Conservation (phyloP, 2,888 invertebrate genomes). For the Lasioglossum marginatum region DNA sequence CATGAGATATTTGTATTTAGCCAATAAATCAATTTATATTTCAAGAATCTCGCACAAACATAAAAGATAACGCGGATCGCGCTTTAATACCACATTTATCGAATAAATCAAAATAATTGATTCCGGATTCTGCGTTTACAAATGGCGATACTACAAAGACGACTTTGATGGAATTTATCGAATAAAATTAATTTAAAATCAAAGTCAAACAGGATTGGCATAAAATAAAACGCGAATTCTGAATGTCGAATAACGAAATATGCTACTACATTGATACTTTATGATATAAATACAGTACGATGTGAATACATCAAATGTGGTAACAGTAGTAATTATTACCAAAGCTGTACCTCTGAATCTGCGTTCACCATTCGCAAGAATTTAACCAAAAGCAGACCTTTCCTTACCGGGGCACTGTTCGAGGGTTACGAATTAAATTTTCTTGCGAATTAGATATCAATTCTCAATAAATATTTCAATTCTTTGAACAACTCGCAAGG, state of each 20-base stretch:
- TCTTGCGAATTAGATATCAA: not conserved
- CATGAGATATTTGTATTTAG: not conserved
- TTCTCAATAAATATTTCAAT: not conserved
- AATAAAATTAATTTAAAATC: not conserved
- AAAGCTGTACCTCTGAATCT: not conserved
- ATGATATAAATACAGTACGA: not conserved
- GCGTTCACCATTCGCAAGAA: not conserved
- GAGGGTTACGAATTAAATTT: not conserved
- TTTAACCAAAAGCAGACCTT: not conserved
- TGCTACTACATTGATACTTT: not conserved
- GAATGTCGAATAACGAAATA: not conserved
- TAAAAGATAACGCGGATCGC: not conserved
- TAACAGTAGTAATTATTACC: not conserved
- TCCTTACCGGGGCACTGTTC: no score
- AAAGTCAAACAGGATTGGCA: not conserved
- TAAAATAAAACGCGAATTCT: not conserved
- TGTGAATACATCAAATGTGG: not conserved
- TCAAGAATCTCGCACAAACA: not conserved
- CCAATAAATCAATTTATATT: not conserved
- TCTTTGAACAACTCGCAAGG: not conserved
- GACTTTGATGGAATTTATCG: not conserved
- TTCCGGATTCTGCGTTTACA: not conserved
- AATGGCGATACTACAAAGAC: not conserved
- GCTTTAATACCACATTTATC: not conserved
- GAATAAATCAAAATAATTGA: not conserved